Evolutionary conservation across 1,140 invertebrate genomes (phyloP).

Genomic region (Brachionus koreanus): DNA sequence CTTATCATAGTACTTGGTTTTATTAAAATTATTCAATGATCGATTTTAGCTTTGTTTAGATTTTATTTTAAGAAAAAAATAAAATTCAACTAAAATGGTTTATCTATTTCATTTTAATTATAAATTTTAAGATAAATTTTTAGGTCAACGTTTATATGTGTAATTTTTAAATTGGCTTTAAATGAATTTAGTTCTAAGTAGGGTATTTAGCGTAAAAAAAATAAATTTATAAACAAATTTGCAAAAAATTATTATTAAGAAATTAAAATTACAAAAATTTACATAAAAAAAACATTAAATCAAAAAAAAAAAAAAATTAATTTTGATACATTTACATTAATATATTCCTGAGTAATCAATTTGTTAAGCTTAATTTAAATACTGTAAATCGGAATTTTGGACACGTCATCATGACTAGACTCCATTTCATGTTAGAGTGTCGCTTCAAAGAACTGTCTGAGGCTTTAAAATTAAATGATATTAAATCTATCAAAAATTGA

Average conservation of each 20-base stretch:
- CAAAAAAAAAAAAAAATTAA: not conserved
- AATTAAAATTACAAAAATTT: conserved; percentile 6
- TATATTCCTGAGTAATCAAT: not conserved
- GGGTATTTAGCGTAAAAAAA: not conserved
- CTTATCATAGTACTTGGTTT: not conserved
- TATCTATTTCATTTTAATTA: no score
- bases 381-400: not conserved
- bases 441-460: conserved; percentile 7
- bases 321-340: not conserved
- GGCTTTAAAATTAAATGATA: not conserved
- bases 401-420: not conserved
- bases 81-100: not conserved
- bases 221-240: not conserved
- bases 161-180: no score
- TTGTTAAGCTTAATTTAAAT: not conserved
- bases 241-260: not conserved
- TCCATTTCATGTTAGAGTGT: not conserved
- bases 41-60: no score
- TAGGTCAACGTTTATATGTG: no score
- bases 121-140: no score
- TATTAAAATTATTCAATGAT: not conserved
- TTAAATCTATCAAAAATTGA: not conserved
- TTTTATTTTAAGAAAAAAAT: not conserved
- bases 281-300: not conserved
- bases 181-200: no score